Percentiles rank a stretch among this genome's conserved stretches.
Evolutionary conservation across 2,888 invertebrate genomes (phyloP).

Genomic region (Candidula unifasciata): DNA sequence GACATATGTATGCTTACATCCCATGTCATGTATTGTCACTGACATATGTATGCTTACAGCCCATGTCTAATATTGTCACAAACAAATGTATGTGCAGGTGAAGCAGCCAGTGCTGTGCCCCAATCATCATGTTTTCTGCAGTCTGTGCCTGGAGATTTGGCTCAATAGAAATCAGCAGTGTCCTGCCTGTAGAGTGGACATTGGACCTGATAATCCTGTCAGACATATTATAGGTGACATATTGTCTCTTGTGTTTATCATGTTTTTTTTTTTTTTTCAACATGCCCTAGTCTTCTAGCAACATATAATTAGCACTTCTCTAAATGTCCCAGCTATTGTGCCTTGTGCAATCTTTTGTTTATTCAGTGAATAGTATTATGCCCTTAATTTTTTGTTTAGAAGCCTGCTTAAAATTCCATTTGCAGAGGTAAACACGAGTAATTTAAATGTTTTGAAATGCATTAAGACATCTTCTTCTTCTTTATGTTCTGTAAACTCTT

Average conservation of each 20-base stretch:
- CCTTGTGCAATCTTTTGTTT: too few species aligned
- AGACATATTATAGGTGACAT: slow-evolving; percentile 60
- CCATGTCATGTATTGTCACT: slow-evolving; percentile 75
- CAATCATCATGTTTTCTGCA: slow-evolving; percentile 77
- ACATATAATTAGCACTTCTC: too few species aligned
- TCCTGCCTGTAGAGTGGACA: slow-evolving; percentile 73
- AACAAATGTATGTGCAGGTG: slow-evolving; percentile 63
- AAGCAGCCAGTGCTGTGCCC: slow-evolving; percentile 75
- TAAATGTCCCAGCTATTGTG: not conserved
- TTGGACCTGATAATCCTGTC: slow-evolving; percentile 67
- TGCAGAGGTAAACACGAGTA: too few species aligned
- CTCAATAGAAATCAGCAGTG: slow-evolving; percentile 74
- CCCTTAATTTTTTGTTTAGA: too few species aligned
- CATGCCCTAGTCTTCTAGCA: not conserved
- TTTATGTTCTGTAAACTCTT: too few species aligned
- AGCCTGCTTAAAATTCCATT: too few species aligned
- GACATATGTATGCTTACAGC: slow-evolving; percentile 12
- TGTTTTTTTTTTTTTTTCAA: not conserved
- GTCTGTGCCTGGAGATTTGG: slow-evolving; percentile 74
- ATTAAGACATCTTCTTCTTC: too few species aligned
- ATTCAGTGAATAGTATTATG: too few species aligned
- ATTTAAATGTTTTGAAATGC: too few species aligned
- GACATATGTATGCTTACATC: slow-evolving; percentile 75
- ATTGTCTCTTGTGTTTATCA: not conserved
- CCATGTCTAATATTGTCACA: not conserved